Base-by-base conservation (phyloP, 1,140 invertebrate species). In the Drosophila ohnishii region DNA sequence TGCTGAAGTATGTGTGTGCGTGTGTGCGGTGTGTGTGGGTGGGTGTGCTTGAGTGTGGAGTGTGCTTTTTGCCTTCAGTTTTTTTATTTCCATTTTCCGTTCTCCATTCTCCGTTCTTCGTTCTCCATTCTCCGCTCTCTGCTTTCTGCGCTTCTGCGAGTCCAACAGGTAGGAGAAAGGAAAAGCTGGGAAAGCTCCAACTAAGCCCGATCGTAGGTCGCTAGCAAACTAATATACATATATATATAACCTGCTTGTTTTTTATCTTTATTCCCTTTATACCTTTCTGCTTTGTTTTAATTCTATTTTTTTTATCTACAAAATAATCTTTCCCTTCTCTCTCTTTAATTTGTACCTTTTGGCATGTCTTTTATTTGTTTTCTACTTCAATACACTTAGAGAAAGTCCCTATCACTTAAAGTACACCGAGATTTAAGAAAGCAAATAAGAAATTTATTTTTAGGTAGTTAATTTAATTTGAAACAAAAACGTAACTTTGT, bases 91-190 rank as follows among this genome's bases (percentile, higher is more conserved):
- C 28, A 34, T 60, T 60, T 34, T 65, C 35, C 35, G 55, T 64
- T 64, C 39, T 34, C 53, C 25, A 40, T 57, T 66, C 45, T 48
- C 42, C 34, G 19, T 13, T 45, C 42, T 45, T 16, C 39, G 39
- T 16, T 40, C 34, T 64, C 30, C 32, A n/a, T 37, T 61, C 60
- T 65, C 34, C 32, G 59, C 35, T 64, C 53, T 71, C 53, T 48
- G 69, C 67, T 71, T 71, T 42, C 66, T n/a, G 53, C 30, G 65
- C 65, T 70, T 70, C 48, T 55, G 47, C 51, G 32, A 39, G 19
- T 37, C 35, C 65, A 66, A 50, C 62, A 67, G 65, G 65, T 67
- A 67, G 65, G 65, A 66, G 61, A 66, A 64, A 64, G 61, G 30
- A 59, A 59, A 13, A 37, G 60, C 51, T 62, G 60, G 60, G 25